Evolutionary conservation across 2,888 invertebrate species (phyloP).

Genomic region (Theretra japonica): DNA sequence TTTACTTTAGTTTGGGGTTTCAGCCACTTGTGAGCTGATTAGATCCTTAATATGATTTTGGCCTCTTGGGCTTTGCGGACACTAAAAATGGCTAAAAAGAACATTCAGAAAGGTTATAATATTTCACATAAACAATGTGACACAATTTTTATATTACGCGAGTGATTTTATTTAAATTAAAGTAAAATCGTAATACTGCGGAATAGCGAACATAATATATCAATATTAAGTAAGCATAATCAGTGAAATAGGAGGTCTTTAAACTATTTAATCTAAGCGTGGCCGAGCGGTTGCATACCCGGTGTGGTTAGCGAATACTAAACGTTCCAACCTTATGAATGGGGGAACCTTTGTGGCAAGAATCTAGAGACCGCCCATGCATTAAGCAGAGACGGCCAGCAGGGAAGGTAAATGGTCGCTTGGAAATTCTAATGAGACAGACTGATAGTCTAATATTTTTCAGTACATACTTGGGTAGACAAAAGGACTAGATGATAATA

Average conservation of each 20-base stretch:
- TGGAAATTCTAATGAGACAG: conserved; percentile 21
- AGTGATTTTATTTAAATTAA: no score
- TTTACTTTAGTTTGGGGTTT: no score
- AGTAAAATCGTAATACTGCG: no score
- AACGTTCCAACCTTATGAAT: conserved; percentile 17
- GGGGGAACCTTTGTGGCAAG: conserved; percentile 19
- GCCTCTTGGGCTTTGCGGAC: no score
- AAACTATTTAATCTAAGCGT: conserved; percentile 15
- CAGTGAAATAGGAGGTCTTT: not conserved
- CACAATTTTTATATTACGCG: no score
- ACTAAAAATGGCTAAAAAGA: no score
- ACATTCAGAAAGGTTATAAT: no score
- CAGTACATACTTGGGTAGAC: not conserved
- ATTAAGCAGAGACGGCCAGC: not conserved
- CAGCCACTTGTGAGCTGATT: no score
- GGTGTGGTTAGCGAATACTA: conserved; percentile 15
- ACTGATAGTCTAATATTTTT: not conserved
- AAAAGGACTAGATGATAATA: not conserved
- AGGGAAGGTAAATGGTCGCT: conserved; percentile 1
- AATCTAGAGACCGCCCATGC: conserved; percentile 15
- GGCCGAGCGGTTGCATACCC: not conserved
- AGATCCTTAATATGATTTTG: no score
- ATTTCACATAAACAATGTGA: no score
- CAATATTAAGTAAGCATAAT: not conserved
- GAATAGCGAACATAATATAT: no score